Conservation (phyloP, 2,888 invertebrate genomes). For the Lottia scabra region DNA sequence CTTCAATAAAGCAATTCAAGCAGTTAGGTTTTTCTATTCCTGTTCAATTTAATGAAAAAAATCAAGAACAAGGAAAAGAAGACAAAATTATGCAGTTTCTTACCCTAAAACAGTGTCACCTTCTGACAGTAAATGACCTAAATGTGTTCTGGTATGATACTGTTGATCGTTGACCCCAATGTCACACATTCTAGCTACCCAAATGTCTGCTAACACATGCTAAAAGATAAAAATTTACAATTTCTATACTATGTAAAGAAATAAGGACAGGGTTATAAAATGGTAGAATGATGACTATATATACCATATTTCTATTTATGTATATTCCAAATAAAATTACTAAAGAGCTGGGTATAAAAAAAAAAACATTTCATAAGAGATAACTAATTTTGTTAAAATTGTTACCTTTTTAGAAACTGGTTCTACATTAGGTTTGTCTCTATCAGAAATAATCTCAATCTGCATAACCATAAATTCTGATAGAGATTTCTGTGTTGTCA, state of each 20-base stretch:
- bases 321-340: no score
- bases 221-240: constrained; percentile 57
- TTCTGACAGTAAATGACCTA: constrained; percentile 91
- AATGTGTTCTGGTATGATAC: constrained; percentile 89
- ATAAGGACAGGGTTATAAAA: no score
- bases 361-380: no score
- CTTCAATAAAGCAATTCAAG: no score
- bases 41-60: no score
- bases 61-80: no score
- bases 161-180: constrained; percentile 81
- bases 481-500: constrained; percentile 91
- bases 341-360: no score
- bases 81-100: constrained; percentile 11
- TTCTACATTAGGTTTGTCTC: constrained; percentile 76
- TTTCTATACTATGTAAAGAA: no score
- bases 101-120: constrained; percentile 95
- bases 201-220: constrained; percentile 92
- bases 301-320: no score
- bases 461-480: constrained; percentile 96
- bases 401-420: constrained; percentile 81
- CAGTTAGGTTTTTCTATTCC: no score
- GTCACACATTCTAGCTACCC: constrained; percentile 86
- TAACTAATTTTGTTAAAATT: neutral
- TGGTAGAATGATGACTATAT: no score
- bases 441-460: constrained; percentile 82